Evolutionary conservation across 2,113 vertebrate species (phyloP), one percentile per base, ranked within the genome.

Genomic region (Dascyllus trimaculatus): DNA sequence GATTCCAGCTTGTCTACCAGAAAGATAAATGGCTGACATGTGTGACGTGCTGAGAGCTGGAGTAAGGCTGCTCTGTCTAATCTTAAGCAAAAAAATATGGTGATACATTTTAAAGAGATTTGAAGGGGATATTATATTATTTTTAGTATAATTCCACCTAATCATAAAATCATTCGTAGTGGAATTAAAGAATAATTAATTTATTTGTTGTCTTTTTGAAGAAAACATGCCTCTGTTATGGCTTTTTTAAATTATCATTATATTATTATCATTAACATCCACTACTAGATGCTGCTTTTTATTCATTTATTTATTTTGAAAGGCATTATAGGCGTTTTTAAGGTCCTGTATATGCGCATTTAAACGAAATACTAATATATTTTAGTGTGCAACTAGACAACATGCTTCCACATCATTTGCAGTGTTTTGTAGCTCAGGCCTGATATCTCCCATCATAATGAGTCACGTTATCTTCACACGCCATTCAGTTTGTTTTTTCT

Each of bases 11-110:
- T 93, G 95, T 96, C 95, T 92, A 49, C 89, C 75, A 92, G 86
- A 95, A 96, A 97, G 96, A 97, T 96, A 96, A 97, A 97, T 96
- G 96, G 96, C 90, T 93, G 93, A 95, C 95, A 95, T 96, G 95
- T 96, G 95, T 93, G 95, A 96, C 91, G 95, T 95, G 95, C 95
- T 95, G 95, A 95, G 95, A 95, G 94, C 93, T 87, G 85, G 86
- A 94, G 88, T 45, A 59, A 57, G 73, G 81, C 92, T 88, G 79
- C 63, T 43, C 71, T 70, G 61, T 76, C 40, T 82, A 17, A 78
- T 59, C 57, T 24, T 32, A 17, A 43, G 51, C 15, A 57, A 67
- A 56, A 24, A 53, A 32, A 32, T 26, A 21, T 8, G n/a, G 5
- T 19, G 18, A 66, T 4, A 69, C 45, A 61, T 25, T 43, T 45